These are phyloP conservation scores for Drosophila navojoa DNA, from an alignment of 1,140 invertebrate species.

Conservation along the genomic window DNA sequence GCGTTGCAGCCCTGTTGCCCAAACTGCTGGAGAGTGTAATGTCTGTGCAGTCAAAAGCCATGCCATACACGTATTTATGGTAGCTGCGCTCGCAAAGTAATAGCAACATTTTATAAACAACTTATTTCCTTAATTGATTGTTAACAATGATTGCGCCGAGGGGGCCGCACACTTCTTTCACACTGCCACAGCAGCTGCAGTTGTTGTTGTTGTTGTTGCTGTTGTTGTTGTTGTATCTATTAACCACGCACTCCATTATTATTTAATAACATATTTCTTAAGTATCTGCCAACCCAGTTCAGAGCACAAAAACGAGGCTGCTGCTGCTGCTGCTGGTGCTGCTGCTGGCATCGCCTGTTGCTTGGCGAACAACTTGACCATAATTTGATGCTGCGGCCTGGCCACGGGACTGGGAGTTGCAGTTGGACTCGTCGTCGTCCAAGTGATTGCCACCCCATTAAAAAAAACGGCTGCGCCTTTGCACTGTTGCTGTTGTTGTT, in stretches of 20 bases:
- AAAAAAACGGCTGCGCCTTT: constrained; percentile 79
- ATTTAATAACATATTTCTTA: constrained; percentile 83
- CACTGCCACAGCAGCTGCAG: constrained; percentile 42
- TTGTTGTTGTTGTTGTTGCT: constrained; percentile 38
- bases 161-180: constrained; percentile 74
- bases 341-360: constrained; percentile 36
- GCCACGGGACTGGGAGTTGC: constrained; percentile 35
- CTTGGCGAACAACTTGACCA: constrained; percentile 60
- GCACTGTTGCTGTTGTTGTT: constrained; percentile 30
- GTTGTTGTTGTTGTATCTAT: constrained; percentile 76
- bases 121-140: constrained; percentile 84
- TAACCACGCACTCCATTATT: constrained; percentile 82
- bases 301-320: constrained; percentile 74
- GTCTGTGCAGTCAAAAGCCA: constrained; percentile 45
- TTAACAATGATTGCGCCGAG: constrained; percentile 77
- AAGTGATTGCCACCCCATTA: constrained; percentile 83
- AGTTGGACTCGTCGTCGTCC: constrained; percentile 66
- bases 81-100: constrained; percentile 63
- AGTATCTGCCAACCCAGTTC: constrained; percentile 82
- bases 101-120: constrained; percentile 83
- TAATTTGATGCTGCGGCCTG: constrained; percentile 66
- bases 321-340: constrained; percentile 48
- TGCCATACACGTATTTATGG: constrained; percentile 70
- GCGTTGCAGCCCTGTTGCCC: constrained; percentile 6
- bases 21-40: constrained; percentile 55